phyloP scores from a whole-genome alignment of 2,888 invertebrate genomes.

The Drosophila hamatofila region DNA sequence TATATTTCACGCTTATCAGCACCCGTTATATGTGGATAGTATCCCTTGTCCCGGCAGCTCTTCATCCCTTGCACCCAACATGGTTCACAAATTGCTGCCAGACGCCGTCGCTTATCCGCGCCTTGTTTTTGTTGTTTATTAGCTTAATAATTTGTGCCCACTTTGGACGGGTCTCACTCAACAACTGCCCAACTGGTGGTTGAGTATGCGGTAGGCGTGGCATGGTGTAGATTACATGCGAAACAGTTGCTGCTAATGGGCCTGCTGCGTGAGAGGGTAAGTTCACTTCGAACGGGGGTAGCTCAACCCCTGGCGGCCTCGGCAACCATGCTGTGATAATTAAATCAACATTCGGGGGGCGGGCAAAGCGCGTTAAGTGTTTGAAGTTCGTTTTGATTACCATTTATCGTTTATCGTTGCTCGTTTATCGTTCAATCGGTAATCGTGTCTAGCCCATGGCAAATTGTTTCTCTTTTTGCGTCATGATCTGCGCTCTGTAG shows the following conservation, averaged over 20 bases:
- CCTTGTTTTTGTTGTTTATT: slow-evolving; percentile 68
- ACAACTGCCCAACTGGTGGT: slow-evolving; percentile 37
- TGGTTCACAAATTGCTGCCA: slow-evolving; percentile 58
- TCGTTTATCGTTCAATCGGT: slow-evolving; percentile 45
- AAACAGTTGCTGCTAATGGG: slow-evolving; percentile 75
- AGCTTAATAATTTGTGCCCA: slow-evolving; percentile 79
- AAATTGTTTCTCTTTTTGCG: slow-evolving; percentile 3
- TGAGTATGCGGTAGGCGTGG: slow-evolving; percentile 64
- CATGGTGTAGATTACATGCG: slow-evolving; percentile 75
- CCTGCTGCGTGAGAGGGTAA: slow-evolving; percentile 27
- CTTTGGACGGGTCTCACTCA: slow-evolving; percentile 43
- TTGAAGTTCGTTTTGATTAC: slow-evolving; percentile 72
- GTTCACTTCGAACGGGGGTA: slow-evolving; percentile 32
- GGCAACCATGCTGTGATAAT: slow-evolving; percentile 79
- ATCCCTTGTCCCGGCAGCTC: not conserved
- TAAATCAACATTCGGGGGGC: slow-evolving; percentile 70
- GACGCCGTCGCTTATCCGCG: slow-evolving; percentile 45
- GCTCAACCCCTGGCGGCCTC: slow-evolving; percentile 12
- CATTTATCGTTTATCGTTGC: slow-evolving; percentile 54
- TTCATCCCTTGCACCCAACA: not conserved
- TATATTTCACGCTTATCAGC: slow-evolving; percentile 82
- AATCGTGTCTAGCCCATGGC: slow-evolving; percentile 40
- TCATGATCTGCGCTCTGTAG: slow-evolving; percentile 8
- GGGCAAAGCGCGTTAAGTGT: slow-evolving; percentile 56
- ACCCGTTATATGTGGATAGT: slow-evolving; percentile 13